Evolutionary conservation across 2,888 invertebrate species (phyloP).

Genomic region (Thalpophila matura): DNA sequence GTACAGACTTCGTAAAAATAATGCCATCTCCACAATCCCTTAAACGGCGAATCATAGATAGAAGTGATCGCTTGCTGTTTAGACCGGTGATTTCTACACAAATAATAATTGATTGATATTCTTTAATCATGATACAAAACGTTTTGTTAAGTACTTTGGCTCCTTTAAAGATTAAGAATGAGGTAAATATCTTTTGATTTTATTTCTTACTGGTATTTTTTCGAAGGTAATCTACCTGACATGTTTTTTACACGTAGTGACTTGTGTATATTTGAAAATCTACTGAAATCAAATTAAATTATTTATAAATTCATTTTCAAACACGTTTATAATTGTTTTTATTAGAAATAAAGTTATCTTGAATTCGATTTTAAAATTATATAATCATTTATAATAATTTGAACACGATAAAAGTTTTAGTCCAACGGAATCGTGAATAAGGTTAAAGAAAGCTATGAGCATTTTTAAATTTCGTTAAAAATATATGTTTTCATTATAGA

Average conservation of each 20-base stretch:
- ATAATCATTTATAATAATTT: no score
- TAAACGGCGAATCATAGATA: constrained; percentile 5
- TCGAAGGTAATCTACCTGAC: background rate
- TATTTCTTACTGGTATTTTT: background rate
- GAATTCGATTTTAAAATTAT: no score
- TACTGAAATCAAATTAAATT: no score
- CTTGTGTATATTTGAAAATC: no score
- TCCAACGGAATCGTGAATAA: no score
- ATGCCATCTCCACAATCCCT: background rate
- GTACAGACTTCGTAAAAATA: background rate
- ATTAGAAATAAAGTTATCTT: no score
- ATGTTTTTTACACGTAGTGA: no score
- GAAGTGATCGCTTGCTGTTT: constrained; percentile 30
- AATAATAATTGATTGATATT: constrained; percentile 4
- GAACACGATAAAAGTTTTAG: no score
- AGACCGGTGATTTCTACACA: constrained; percentile 27
- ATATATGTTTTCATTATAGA: constrained; percentile 66
- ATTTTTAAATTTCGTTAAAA: background rate
- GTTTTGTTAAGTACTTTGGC: constrained; percentile 70
- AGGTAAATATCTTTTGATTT: constrained; percentile 67
- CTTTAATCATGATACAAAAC: constrained; percentile 73
- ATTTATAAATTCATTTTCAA: no score
- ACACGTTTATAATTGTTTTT: no score
- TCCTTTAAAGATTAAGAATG: constrained; percentile 71
- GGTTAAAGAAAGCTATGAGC: background rate